Conservation (phyloP, 2,113 vertebrate genomes). For the Gorsachius goisagi region DNA sequence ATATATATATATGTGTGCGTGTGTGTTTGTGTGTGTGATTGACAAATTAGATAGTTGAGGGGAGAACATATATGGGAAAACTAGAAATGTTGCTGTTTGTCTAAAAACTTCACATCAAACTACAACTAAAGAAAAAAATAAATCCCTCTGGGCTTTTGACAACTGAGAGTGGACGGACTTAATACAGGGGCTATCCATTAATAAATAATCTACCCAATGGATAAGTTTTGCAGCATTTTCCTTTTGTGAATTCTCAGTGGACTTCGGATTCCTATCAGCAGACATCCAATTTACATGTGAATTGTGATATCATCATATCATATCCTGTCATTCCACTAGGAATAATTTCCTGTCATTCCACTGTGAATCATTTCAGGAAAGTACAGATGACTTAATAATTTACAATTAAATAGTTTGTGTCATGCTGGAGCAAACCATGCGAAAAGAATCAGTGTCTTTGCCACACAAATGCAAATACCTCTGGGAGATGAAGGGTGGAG, state of each 20-base stretch:
- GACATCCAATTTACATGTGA: slow-evolving; percentile 46
- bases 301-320: slow-evolving; percentile 54
- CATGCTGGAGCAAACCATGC: neutral
- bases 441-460: slow-evolving; percentile 4
- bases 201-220: slow-evolving; percentile 1
- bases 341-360: slow-evolving; percentile 61
- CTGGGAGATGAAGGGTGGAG: neutral
- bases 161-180: neutral
- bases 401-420: slow-evolving; percentile 49
- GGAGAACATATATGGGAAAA: neutral
- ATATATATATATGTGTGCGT: neutral
- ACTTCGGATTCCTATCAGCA: slow-evolving; percentile 21
- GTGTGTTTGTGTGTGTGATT: neutral
- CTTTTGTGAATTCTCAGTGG: slow-evolving; percentile 9
- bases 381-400: slow-evolving; percentile 66
- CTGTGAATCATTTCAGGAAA: slow-evolving; percentile 43
- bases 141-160: neutral
- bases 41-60: neutral
- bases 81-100: neutral
- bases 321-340: slow-evolving; percentile 56
- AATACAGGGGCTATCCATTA: neutral
- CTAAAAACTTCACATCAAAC: neutral
- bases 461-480: slow-evolving; percentile 23
- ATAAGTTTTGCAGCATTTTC: neutral
- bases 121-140: neutral